Evolutionary conservation across 2,888 invertebrate species (phyloP).

Genomic region (Hypolimnas misippus): DNA sequence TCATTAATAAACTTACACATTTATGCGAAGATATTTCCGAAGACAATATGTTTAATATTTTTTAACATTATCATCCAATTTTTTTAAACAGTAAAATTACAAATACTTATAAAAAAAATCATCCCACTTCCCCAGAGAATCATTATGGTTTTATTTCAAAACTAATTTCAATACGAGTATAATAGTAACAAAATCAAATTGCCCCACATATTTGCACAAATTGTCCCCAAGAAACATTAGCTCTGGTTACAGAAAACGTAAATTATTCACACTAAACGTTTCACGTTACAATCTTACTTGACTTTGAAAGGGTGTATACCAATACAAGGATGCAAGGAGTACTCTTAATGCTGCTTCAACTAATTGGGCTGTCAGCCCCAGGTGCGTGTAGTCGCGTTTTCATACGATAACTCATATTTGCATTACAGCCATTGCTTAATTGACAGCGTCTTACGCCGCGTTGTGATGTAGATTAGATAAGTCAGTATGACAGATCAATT

Average conservation of each 20-base stretch:
- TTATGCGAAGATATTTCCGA: too few relatives aligned
- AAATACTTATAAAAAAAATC: too few relatives aligned
- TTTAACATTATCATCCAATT: too few relatives aligned
- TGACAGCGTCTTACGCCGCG: slow-evolving; percentile 47
- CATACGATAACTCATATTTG: slow-evolving; percentile 60
- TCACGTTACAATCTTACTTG: slow-evolving; percentile 9
- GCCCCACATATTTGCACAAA: not conserved
- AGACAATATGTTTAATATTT: too few relatives aligned
- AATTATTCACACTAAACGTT: not conserved
- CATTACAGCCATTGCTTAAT: slow-evolving; percentile 53
- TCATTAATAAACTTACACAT: too few relatives aligned
- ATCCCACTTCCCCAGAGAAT: too few relatives aligned
- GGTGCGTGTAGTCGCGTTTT: slow-evolving; percentile 58
- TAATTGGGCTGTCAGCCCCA: slow-evolving; percentile 78
- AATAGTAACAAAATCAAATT: not conserved
- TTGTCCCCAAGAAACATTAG: not conserved
- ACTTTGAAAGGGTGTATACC: slow-evolving; percentile 42
- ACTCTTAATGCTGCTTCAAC: slow-evolving; percentile 57
- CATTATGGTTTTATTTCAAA: too few relatives aligned
- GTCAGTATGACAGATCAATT: slow-evolving; percentile 16
- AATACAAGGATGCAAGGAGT: slow-evolving; percentile 49
- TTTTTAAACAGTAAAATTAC: too few relatives aligned
- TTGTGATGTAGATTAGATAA: slow-evolving; percentile 24
- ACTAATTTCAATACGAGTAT: too few relatives aligned
- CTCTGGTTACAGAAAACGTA: not conserved